Base-by-base conservation (phyloP, 2,797 vertebrate species). In the Tauraco hartlaubi region DNA sequence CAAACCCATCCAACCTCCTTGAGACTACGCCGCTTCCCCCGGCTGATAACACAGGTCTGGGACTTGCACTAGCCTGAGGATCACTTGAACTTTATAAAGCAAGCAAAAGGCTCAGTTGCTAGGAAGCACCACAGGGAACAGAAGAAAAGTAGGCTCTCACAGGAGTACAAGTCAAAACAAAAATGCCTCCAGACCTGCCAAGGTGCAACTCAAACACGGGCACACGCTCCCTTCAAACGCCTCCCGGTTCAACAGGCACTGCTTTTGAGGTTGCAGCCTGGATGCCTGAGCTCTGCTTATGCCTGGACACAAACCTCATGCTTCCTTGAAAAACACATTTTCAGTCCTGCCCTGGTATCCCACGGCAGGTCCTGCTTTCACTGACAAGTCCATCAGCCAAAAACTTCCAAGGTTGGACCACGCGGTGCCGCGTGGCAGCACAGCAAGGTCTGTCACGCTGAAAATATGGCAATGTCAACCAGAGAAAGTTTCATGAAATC, bases 321-420 rank as follows among this genome's bases (percentile, higher is more conserved):
- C 31, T 44, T 93, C 67, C 80, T 55, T 62, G 28, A 52, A 79
- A 93, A 92, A 62, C 14, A 9, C 7, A 10, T 48, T 64, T 81
- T 85, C 56, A 77, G 33, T 18, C 77, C 61, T 25, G 0, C 33
- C 37, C 51, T 46, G 4, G 31, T 54, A 80, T 51, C 52, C 85
- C 56, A 31, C 41, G 82, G 67, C 59, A 92, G 71, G 71, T 87
- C 56, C 35, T 71, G 86, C 52, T 87, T 79, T 89, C 9, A 4
- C 74, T 74, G 28, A 41, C 18, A 14, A 39, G 17, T 31, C 66
- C 55, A 25, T 4, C 12, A 33, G 49, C 67, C 52, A 92, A 82
- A 44, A 73, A 5, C 21, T 29, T 66, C 37, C 67, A 43, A 5
- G 2, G 51, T 0, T 35, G 12, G 5, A 41, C 85, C 44, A 19